phyloP scores from a whole-genome alignment of 2,113 vertebrate species.

The Thamnaconus septentrionalis region DNA sequence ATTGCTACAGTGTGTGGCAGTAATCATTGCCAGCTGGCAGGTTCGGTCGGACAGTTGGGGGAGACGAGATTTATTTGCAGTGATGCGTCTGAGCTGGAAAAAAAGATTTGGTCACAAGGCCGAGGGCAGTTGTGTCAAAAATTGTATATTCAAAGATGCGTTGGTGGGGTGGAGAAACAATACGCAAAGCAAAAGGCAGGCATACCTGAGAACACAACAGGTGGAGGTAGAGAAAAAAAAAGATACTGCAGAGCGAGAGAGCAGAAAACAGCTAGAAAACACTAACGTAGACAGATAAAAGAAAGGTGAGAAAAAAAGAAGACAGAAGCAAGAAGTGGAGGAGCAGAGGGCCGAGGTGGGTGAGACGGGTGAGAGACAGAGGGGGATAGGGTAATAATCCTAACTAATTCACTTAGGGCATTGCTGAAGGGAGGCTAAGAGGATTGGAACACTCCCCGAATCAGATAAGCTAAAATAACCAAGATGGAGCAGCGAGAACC shows the following conservation, averaged over 20 bases:
- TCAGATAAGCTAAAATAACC: slow-evolving; percentile 82
- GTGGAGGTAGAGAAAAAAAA: neutral
- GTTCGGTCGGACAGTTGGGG: no score
- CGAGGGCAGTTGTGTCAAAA: neutral
- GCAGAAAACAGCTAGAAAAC: neutral
- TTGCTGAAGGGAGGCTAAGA: slow-evolving; percentile 80
- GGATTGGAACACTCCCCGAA: slow-evolving; percentile 83
- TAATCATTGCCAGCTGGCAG: no score
- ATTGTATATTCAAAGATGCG: no score
- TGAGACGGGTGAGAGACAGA: slow-evolving; percentile 54
- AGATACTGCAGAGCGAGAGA: neutral
- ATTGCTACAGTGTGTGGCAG: no score
- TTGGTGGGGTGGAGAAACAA: neutral
- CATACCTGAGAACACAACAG: neutral
- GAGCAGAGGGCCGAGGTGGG: slow-evolving; percentile 20
- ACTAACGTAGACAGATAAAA: slow-evolving; percentile 2
- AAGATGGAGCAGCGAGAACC: slow-evolving; percentile 59
- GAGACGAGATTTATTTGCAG: no score
- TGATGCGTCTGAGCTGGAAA: neutral
- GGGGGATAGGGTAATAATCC: slow-evolving; percentile 76
- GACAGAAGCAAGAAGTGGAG: slow-evolving; percentile 10
- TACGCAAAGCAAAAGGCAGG: neutral
- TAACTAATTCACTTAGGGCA: slow-evolving; percentile 84
- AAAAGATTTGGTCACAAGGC: no score
- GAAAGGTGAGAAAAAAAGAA: slow-evolving; percentile 8